phyloP scores from a whole-genome alignment of 30 jellyfish, hydroid and myxozoan genomes.

The Cassiopea andromeda region DNA sequence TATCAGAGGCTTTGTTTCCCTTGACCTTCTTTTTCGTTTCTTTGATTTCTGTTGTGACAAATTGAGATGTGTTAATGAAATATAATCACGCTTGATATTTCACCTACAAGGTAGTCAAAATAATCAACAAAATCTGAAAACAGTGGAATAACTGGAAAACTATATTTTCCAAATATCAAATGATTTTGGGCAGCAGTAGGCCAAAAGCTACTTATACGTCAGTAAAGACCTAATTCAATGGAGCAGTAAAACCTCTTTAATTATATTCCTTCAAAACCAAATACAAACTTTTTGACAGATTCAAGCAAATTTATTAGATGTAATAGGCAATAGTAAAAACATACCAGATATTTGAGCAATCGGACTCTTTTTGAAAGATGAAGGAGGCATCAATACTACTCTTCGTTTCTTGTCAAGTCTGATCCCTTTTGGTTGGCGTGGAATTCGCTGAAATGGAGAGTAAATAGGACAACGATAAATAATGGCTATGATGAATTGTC shows the following conservation, averaged over 20 bases:
- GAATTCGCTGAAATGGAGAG: background rate
- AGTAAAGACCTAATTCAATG: too few species aligned
- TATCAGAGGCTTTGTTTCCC: background rate
- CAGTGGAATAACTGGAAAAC: background rate
- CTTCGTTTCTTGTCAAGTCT: background rate
- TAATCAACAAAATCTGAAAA: background rate
- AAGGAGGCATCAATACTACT: conserved; percentile 8
- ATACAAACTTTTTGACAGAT: background rate
- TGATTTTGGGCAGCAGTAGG: too few species aligned
- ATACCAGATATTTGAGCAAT: background rate
- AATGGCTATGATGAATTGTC: too few species aligned
- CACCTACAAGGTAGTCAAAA: background rate
- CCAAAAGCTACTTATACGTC: too few species aligned
- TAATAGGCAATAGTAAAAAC: background rate
- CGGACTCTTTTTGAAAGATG: background rate
- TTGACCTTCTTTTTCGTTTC: background rate
- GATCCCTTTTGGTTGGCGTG: background rate
- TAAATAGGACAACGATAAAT: background rate
- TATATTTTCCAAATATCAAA: too few species aligned
- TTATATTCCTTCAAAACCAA: too few species aligned
- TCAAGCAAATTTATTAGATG: background rate
- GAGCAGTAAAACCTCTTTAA: too few species aligned
- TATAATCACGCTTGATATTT: background rate
- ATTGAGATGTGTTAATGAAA: background rate
- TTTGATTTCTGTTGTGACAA: background rate